phyloP scores from a whole-genome alignment of 2,888 invertebrate species.

The Chorisops tibialis region DNA sequence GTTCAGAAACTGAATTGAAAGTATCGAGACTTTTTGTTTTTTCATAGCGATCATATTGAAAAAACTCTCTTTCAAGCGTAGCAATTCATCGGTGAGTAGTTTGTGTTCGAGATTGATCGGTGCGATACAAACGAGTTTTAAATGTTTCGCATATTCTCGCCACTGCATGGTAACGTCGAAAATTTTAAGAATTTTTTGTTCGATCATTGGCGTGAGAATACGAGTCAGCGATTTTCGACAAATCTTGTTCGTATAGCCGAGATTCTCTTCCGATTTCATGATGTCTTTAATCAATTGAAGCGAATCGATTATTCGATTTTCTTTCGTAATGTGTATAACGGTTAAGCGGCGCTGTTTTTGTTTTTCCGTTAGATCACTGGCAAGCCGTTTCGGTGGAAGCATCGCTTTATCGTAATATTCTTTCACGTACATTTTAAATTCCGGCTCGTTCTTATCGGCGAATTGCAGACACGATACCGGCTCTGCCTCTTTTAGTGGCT shows the following conservation, averaged over 20 bases:
- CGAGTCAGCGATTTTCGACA: slow-evolving; percentile 60
- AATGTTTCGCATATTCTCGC: slow-evolving; percentile 38
- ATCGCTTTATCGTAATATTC: not conserved
- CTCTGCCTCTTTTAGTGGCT: not conserved
- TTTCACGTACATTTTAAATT: slow-evolving; percentile 16
- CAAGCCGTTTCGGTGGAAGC: not conserved
- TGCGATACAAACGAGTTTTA: not conserved
- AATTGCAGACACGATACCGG: not conserved
- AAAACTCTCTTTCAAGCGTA: not conserved
- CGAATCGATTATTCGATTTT: slow-evolving; percentile 59
- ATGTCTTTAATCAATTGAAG: slow-evolving; percentile 56
- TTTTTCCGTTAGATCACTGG: slow-evolving; percentile 32
- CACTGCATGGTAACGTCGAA: slow-evolving; percentile 43
- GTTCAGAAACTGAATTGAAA: slow-evolving; percentile 12
- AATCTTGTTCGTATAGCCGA: slow-evolving; percentile 58
- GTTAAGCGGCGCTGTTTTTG: slow-evolving; percentile 58
- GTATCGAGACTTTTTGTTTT: slow-evolving; percentile 6
- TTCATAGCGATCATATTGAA: slow-evolving; percentile 9
- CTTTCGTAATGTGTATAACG: slow-evolving; percentile 60
- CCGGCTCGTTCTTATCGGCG: slow-evolving; percentile 9
- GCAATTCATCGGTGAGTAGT: not conserved
- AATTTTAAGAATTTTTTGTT: slow-evolving; percentile 37
- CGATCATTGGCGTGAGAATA: slow-evolving; percentile 58
- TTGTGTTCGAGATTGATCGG: not conserved
- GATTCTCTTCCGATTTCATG: slow-evolving; percentile 55